Conservation (phyloP, 2,888 invertebrate species). For the Tipula confusa region DNA sequence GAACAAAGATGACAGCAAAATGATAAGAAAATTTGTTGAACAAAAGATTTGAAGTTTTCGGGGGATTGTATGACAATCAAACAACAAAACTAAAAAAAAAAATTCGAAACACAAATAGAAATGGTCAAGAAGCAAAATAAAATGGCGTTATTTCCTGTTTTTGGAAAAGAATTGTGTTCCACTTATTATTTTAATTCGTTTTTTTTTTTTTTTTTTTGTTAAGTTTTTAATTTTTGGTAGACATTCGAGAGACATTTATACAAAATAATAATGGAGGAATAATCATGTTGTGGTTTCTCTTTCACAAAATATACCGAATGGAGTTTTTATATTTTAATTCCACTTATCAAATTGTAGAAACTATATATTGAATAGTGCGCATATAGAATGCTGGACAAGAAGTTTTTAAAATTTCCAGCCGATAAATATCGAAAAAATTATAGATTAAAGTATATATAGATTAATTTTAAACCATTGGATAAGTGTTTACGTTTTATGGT, state of each 20-base stretch:
- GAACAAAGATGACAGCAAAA: not conserved
- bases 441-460: too few relatives aligned
- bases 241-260: not conserved
- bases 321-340: too few relatives aligned
- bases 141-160: conserved; percentile 30
- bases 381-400: too few relatives aligned
- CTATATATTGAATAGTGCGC: too few relatives aligned
- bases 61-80: conserved; percentile 7
- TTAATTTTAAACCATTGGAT: too few relatives aligned
- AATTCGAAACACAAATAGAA: not conserved
- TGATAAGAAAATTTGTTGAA: conserved; percentile 14
- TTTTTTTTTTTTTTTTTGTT: not conserved
- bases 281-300: not conserved
- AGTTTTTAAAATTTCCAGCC: too few relatives aligned
- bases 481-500: too few relatives aligned
- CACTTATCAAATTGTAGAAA: too few relatives aligned
- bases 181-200: not conserved
- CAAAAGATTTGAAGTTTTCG: not conserved
- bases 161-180: not conserved
- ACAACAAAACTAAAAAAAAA: not conserved
- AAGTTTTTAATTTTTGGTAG: not conserved
- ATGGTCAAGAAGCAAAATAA: conserved; percentile 29
- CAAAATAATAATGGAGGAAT: not conserved
- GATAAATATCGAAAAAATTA: too few relatives aligned
- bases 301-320: not conserved